A percentile compares a stretch with the other conserved stretches of the same genome.
Conservation (phyloP, 2,797 vertebrate species). For the Etheostoma perlongum region DNA sequence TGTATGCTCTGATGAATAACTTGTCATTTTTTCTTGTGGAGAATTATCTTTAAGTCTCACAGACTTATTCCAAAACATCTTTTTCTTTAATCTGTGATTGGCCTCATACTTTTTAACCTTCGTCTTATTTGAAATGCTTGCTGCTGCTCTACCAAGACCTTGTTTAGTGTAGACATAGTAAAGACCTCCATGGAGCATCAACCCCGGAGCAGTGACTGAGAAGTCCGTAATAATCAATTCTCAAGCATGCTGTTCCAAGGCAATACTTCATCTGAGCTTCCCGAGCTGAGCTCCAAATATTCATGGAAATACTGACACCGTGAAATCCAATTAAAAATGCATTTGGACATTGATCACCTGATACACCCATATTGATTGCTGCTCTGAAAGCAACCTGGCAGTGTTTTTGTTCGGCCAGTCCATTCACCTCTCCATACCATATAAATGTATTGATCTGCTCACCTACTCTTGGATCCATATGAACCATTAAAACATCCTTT, state of each 20-base stretch:
- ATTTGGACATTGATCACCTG: conserved; percentile 83
- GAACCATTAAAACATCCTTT: conserved; percentile 74
- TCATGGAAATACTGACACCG: conserved; percentile 72
- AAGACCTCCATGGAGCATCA: conserved; percentile 50
- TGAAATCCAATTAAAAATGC: conserved; percentile 84
- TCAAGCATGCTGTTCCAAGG: conserved; percentile 64
- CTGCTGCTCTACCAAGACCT: conserved; percentile 29
- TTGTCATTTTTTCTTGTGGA: conserved; percentile 22
- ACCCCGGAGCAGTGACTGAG: conserved; percentile 65
- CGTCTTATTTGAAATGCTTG: conserved; percentile 3
- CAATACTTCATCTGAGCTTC: conserved; percentile 62
- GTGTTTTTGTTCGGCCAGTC: conserved; percentile 69
- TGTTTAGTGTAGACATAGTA: conserved; percentile 47
- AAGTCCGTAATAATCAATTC: conserved; percentile 73
- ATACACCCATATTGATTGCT: conserved; percentile 72
- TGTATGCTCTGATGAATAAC: conserved; percentile 10
- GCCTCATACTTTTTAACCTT: conserved; percentile 29
- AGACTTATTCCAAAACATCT: neutral
- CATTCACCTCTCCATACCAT: conserved; percentile 66
- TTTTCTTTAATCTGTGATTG: conserved; percentile 17
- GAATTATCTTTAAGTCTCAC: conserved; percentile 17
- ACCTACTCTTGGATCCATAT: conserved; percentile 65
- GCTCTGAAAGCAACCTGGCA: conserved; percentile 65
- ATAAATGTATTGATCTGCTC: conserved; percentile 75
- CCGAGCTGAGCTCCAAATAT: conserved; percentile 55